Evolutionary conservation across 1,140 invertebrate species (phyloP), one percentile per base, ranked within the genome.

Genomic region (Platorchestia sp.): DNA sequence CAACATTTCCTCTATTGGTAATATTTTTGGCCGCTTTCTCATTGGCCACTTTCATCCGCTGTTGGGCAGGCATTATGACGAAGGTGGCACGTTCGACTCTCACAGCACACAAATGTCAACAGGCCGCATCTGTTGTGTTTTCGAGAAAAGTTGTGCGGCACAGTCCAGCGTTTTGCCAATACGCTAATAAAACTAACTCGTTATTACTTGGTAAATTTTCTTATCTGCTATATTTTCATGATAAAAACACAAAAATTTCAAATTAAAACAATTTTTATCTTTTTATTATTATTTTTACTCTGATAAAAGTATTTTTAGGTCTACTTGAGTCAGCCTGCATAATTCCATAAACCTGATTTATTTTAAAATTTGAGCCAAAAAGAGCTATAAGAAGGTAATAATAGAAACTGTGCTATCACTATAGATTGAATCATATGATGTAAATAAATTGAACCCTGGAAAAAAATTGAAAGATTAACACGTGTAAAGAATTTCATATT

Each of bases 1-100:
- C 45, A 51, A 95, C 95, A 53, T 95, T 95, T 42, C 95, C 95
- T 90, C 95, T 45, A 43, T 89, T 95, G n/a, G 95, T 95, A 36
- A 95, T 95, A 51, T 95, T 95, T 95, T 95, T 95, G 44, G 95
- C 95, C 86, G 95, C 95, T 45, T 90, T 95, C 27, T 95, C 95
- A 47, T 95, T 95, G 42, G 95, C 95, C 40, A 90, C 95, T 90
- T 95, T 89, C 95, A 95, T 95, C 51, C 95, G 95, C 14, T 95
- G 95, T 53, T 90, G 86, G 3, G 89, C 44, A 90, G 95, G 86
- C 95, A 95, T 95, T 10, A 44, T 45, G n/a, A n/a, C n/a, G 87
- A 89, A 89, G 41, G 36, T 89, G 3, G 41, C 36, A 89, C 87
- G 42, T 89, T 41, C 87, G 27, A 89, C 41, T 89, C 41, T 42